These are phyloP conservation scores for Burhinus bistriatus DNA, from an alignment of 2,113 vertebrate genomes.

Conservation along the genomic window DNA sequence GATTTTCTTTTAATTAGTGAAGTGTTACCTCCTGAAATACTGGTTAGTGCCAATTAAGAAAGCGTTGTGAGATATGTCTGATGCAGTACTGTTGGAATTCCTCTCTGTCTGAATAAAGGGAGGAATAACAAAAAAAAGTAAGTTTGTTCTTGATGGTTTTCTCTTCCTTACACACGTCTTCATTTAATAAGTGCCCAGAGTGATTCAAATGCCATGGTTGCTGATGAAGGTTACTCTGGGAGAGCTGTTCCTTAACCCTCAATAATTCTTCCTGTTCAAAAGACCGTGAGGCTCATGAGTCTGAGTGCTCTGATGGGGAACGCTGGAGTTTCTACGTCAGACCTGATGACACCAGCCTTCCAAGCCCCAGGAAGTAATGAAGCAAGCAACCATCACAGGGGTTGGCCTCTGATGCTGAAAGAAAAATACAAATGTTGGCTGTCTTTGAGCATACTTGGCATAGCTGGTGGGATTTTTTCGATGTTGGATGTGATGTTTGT, in stretches of 20 bases:
- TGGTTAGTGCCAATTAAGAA: conserved; percentile 28
- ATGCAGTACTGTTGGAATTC: neutral
- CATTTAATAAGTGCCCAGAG: neutral
- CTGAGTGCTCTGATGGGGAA: neutral
- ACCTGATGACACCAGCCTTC: neutral
- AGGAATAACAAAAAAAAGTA: neutral
- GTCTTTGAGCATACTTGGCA: neutral
- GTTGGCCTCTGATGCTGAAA: neutral
- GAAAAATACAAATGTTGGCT: neutral
- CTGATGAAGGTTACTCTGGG: neutral
- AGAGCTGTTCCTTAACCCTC: neutral
- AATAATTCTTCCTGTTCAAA: neutral
- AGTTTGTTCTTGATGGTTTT: neutral
- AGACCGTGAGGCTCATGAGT: neutral
- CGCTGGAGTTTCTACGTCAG: neutral
- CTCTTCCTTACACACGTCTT: neutral
- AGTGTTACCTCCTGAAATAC: conserved; percentile 27
- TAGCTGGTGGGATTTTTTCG: neutral
- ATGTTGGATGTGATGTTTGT: fast-evolving
- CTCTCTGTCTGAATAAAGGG: neutral
- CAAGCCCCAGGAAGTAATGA: neutral
- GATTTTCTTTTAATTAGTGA: conserved; percentile 54
- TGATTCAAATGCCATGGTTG: neutral
- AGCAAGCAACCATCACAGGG: neutral
- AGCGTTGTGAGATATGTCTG: neutral